Evolutionary conservation across 2,888 invertebrate genomes (phyloP), one percentile per base, ranked within the genome.

Genomic region (Malthinus seriepunctatus): DNA sequence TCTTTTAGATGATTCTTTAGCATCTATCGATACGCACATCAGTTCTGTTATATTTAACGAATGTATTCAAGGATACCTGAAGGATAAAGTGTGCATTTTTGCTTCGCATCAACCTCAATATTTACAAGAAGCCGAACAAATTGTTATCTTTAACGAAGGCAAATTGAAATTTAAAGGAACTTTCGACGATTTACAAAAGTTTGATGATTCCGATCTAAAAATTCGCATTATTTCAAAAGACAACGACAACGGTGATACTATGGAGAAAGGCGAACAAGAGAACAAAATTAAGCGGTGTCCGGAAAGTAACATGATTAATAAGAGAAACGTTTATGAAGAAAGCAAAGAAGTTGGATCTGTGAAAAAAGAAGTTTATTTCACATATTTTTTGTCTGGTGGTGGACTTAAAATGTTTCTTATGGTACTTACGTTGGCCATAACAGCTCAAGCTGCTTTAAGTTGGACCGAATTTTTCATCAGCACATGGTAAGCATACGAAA

Each of bases 1-100:
- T 39, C 42, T 55, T 32, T 33, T 55, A 10, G 55, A 55, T 10
- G 55, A 55, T 39, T 44, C 48, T 7, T 33, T 55, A 9, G 49
- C 55, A 1, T 32, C 55, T 4, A 39, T 55, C 6, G 55, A 93
- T 69, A 82, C 89, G 0, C 84, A 85, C 51, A 91, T 93, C 0
- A 88, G 88, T 2, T 82, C 86, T 33, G 84, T 87, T 67, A 78
- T 89, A 3, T 92, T 91, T 74, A 84, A 88, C 31, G 84, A 85
- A 69, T 93, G 74, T 44, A 68, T 77, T 4, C 66, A 63, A 59
- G 65, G 59, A 2, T 74, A 73, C 57, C 15, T 55, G 3, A 5
- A 35, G 4, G 34, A 15, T 7, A 48, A 37, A 31, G 33, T 55
- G 9, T 48, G 49, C 14, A 32, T 55, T 33, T 55, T 55, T 42